A percentile compares a stretch with the other conserved stretches of the same genome.
Evolutionary conservation across 2,113 vertebrate species (phyloP).

Genomic region (Rhizomys pruinosus): DNA sequence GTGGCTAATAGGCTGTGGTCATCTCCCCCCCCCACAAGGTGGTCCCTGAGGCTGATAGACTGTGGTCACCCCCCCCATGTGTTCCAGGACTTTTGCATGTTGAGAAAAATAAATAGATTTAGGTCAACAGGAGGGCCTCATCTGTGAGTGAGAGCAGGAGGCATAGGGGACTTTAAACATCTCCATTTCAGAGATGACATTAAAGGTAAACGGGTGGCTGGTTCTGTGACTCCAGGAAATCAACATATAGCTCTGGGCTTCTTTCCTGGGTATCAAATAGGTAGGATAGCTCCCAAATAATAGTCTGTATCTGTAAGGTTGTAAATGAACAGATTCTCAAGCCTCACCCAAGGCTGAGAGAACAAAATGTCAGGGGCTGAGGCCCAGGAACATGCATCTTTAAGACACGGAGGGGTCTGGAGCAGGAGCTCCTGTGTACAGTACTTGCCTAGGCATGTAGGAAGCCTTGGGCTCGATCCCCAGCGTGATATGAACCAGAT

Average conservation of each 20-base stretch:
- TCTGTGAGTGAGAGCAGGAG: not conserved
- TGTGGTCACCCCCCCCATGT: not conserved
- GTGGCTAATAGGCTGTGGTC: not conserved
- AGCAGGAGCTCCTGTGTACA: too few relatives aligned
- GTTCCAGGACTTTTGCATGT: not conserved
- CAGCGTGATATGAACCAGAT: fast-evolving
- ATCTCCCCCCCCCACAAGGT: not conserved
- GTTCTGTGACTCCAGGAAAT: not conserved
- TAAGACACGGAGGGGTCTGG: not conserved
- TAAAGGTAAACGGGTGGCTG: not conserved
- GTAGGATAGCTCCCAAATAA: not conserved
- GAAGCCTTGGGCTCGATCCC: not conserved
- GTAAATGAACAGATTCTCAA: not conserved
- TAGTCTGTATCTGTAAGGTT: not conserved
- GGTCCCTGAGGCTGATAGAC: not conserved
- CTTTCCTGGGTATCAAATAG: not conserved
- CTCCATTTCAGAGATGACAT: fast-evolving
- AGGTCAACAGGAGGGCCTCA: not conserved
- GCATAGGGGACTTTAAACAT: not conserved
- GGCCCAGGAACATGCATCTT: not conserved
- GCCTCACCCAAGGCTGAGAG: not conserved
- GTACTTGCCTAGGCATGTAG: not conserved
- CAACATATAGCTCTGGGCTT: not conserved
- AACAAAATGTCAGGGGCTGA: not conserved
- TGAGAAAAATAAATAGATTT: not conserved